A percentile compares a stretch with the other conserved stretches of the same genome.
Evolutionary conservation across 2,888 invertebrate genomes (phyloP).

Genomic region (Trachelus tabidus): DNA sequence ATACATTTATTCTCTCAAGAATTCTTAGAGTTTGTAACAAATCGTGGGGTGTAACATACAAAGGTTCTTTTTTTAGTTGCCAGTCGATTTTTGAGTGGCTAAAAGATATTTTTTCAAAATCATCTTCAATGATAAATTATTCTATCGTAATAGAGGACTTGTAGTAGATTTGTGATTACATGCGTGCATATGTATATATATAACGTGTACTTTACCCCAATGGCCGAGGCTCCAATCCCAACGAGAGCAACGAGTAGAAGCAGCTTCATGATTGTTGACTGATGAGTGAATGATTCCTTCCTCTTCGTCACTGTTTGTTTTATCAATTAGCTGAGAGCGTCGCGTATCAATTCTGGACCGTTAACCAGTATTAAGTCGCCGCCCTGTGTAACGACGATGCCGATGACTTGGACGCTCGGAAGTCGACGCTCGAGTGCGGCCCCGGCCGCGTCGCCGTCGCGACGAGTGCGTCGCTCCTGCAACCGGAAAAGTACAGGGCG

Average conservation of each 20-base stretch:
- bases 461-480: slow-evolving; percentile 4
- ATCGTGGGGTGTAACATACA: background rate
- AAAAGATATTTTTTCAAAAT: background rate
- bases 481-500: background rate
- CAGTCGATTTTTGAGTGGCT: background rate
- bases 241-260: slow-evolving; percentile 29
- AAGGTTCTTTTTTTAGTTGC: background rate
- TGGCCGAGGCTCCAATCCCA: slow-evolving; percentile 20
- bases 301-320: slow-evolving; percentile 12
- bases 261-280: slow-evolving; percentile 35
- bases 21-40: background rate
- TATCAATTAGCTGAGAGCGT: slow-evolving; percentile 15
- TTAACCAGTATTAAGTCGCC: background rate
- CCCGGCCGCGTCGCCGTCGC: slow-evolving; percentile 8
- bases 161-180: background rate
- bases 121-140: background rate
- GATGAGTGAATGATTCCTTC: background rate
- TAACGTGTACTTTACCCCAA: slow-evolving; percentile 30
- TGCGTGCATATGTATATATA: background rate
- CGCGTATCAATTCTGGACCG: slow-evolving; percentile 19
- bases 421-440: slow-evolving; percentile 1
- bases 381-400: background rate
- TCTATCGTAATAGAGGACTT: background rate
- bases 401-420: slow-evolving; percentile 1
- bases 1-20: background rate